These are phyloP conservation scores for Aplysia californica DNA, from an alignment of 1,140 invertebrate species.

Conservation along the genomic window DNA sequence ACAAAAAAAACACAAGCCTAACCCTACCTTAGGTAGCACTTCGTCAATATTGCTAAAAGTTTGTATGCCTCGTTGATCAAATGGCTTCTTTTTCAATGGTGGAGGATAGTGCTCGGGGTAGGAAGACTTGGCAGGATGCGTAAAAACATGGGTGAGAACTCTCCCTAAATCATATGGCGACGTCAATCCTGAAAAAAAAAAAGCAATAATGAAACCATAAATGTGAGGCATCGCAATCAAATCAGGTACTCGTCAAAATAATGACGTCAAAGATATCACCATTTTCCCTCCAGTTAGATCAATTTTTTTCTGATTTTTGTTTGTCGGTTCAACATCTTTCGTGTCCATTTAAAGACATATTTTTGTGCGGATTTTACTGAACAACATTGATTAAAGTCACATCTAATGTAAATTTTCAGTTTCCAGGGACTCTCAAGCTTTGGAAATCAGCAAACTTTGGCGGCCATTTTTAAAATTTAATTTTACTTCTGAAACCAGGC, in stretches of 20 bases:
- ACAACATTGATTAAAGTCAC: too few relatives aligned
- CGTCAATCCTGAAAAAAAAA: background rate
- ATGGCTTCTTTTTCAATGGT: background rate
- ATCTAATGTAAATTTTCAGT: too few relatives aligned
- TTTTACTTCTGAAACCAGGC: too few relatives aligned
- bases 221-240: background rate
- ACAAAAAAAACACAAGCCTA: too few relatives aligned
- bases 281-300: background rate
- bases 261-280: too few relatives aligned
- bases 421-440: too few relatives aligned
- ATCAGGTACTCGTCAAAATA: background rate
- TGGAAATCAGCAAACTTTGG: too few relatives aligned
- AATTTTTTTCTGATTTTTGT: too few relatives aligned
- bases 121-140: background rate
- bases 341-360: too few relatives aligned
- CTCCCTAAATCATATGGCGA: slow-evolving; percentile 27
- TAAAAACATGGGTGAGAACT: slow-evolving; percentile 20
- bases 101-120: background rate
- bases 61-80: slow-evolving; percentile 19
- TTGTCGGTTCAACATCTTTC: too few relatives aligned
- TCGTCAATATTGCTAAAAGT: slow-evolving; percentile 22
- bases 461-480: too few relatives aligned
- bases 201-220: background rate
- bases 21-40: slow-evolving; percentile 6
- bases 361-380: too few relatives aligned